A percentile compares a stretch with the other conserved stretches of the same genome.
phyloP scores from a whole-genome alignment of 2,888 invertebrate genomes.

The Drosophila ustulata region DNA sequence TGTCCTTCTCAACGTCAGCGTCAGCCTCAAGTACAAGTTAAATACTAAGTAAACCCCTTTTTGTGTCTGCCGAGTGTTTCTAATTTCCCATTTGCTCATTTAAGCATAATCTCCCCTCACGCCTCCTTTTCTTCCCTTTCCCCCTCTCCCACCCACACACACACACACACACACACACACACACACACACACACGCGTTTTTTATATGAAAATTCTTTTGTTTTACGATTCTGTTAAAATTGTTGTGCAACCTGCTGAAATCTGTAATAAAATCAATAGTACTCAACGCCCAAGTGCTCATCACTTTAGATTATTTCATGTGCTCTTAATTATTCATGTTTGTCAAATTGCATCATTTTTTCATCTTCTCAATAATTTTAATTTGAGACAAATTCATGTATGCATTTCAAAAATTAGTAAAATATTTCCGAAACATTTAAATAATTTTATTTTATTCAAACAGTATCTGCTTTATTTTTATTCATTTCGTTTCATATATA shows the following conservation, averaged over 20 bases:
- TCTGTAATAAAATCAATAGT: constrained; percentile 1
- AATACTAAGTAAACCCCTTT: constrained; percentile 35
- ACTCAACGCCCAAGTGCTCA: neutral
- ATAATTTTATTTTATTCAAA: too few relatives aligned
- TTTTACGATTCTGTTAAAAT: constrained; percentile 8
- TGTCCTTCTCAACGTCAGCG: neutral
- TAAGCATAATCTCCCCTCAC: constrained; percentile 10
- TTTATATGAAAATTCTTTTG: constrained; percentile 7
- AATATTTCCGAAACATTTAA: too few relatives aligned
- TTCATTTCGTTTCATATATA: too few relatives aligned
- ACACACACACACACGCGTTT: neutral
- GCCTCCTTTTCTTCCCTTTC: constrained; percentile 13
- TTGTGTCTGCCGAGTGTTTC: constrained; percentile 36
- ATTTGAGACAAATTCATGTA: too few relatives aligned
- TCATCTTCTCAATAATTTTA: too few relatives aligned
- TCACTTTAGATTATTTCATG: neutral
- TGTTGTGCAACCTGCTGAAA: neutral
- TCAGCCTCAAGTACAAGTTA: constrained; percentile 38
- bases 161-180: too few relatives aligned
- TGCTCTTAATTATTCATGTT: neutral
- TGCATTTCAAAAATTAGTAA: too few relatives aligned
- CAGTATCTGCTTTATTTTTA: too few relatives aligned
- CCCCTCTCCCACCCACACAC: too few relatives aligned
- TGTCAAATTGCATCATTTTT: neutral
- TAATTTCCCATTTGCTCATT: constrained; percentile 50